Evolutionary conservation across 2,797 vertebrate species (phyloP).

Genomic region (Pogonophryne albipinna): DNA sequence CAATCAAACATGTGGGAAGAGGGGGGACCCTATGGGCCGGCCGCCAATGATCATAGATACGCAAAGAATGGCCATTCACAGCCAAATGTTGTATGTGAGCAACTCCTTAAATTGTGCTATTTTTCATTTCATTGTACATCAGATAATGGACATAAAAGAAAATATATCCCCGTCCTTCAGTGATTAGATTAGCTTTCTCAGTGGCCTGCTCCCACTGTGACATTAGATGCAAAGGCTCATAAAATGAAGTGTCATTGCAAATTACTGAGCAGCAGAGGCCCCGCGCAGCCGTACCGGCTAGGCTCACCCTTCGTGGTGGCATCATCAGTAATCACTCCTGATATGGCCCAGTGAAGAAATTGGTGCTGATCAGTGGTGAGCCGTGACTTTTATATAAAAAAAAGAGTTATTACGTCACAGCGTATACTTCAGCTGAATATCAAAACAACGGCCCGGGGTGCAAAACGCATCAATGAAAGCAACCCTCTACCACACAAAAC

Average conservation of each 20-base stretch:
- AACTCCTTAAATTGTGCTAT: slow-evolving; percentile 24
- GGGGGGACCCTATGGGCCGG: no score
- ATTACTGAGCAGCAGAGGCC: slow-evolving; percentile 88
- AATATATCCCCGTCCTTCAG: slow-evolving; percentile 81
- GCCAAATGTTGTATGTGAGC: slow-evolving; percentile 8
- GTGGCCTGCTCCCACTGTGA: slow-evolving; percentile 27
- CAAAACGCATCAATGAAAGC: no score
- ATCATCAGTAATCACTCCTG: slow-evolving; percentile 89
- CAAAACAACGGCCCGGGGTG: no score
- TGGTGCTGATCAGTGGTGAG: slow-evolving; percentile 85
- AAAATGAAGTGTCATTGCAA: slow-evolving; percentile 95
- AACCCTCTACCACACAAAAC: no score
- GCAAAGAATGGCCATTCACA: neutral
- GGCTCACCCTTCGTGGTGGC: slow-evolving; percentile 87
- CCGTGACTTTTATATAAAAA: no score
- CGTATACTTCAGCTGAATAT: no score
- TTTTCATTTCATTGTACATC: slow-evolving; percentile 51
- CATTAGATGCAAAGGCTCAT: slow-evolving; percentile 85
- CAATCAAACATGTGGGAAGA: no score
- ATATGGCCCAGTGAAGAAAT: slow-evolving; percentile 88
- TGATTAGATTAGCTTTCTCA: slow-evolving; percentile 81
- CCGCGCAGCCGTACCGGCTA: slow-evolving; percentile 83
- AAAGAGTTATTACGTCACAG: no score
- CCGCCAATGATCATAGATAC: neutral
- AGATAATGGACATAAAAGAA: slow-evolving; percentile 39